Base-by-base conservation (phyloP, 2,888 invertebrate species). In the Acleris holmiana region DNA sequence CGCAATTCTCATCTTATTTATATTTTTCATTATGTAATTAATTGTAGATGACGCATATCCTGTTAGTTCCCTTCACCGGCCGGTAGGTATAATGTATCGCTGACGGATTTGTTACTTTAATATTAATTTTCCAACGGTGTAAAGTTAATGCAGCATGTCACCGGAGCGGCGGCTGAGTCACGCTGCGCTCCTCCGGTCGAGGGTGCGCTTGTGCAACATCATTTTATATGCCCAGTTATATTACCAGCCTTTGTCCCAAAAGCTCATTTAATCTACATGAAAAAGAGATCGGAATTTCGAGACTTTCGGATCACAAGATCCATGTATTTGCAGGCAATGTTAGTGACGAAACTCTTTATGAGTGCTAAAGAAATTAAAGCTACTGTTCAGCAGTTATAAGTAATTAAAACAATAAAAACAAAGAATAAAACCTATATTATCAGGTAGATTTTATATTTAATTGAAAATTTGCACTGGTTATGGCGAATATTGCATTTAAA, bases 141-240 rank as follows among this genome's bases (percentile, higher is more conserved):
- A 67, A 74, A 74, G 71, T 65, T 69, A 72, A 75, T 76, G 51
- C 55, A 41, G 60, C 60, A 40, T 73, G 73, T 72, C 71, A 73
- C 73, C 70, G 58, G 69, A 73, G 71, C 68, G 60, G 72, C 65
- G 47, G 19, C 73, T 77, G 78, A 83, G 74, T 81, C 82, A 81
- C 71, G 74, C 69, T 49, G 53, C 65, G 59, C 55, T 68, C 67
- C 68, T 60, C 73, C 74, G 68, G 40, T 60, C 83, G 80, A 84
- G 82, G 84, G 78, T 83, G 73, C 29, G 61, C 71, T 84, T 82
- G 74, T 71, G 78, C 78, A 83, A 84, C 73, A 77, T 75, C 47
- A 55, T 63, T 54, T 62, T 63, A 60, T 60, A 44, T 60, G 51
- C 55, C 47, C 46, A 40, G 71, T 71, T 69, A 67, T 51, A 67